Evolutionary conservation across 2,797 vertebrate species (phyloP), one percentile per base, ranked within the genome.

Genomic region (Benthosema pterotum): DNA sequence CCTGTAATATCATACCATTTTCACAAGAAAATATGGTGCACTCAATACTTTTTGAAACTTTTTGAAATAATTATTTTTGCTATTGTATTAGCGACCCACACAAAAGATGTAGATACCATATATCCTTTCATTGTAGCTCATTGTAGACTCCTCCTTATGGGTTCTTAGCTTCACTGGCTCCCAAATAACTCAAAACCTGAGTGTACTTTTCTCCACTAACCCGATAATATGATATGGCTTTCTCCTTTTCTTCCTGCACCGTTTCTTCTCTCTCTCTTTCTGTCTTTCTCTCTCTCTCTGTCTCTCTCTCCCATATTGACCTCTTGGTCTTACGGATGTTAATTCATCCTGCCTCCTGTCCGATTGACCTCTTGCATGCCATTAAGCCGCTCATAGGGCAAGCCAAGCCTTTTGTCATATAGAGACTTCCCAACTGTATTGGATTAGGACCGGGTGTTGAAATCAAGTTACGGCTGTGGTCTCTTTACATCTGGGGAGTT

Each of bases 401-500:
- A 80, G 88, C 76, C 74, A 68, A 89, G 90, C 88, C 90, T 86
- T 93, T 90, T 89, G 89, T 92, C 90, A 90, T 91, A 88, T 87
- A 88, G 89, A 76, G 88, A 90, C 86, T 88, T 89, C 76, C 84
- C 86, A 56, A 83, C 87, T 79, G 89, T 87, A 93, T 93, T 93
- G 89, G 88, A 93, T 93, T 94, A 94, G 88, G 78, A 89, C 88
- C 89, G 88, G 91, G 85, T 84, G 91, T 91, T 86, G 87, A 93
- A 93, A 94, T 93, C 91, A 90, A 88, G 91, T 94, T 93, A 92
- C 75, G 81, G 81, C 73, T 49, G 77, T 82, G 87, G 77, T 91
- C 86, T 86, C 89, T 91, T 93, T 92, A 93, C 92, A 92, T 94
- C 91, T 93, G 90, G 89, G 91, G 86, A 91, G 83, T 89, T 88